These are phyloP conservation scores for Antheraea mylitta DNA, from an alignment of 1,140 invertebrate species.

Conservation along the genomic window DNA sequence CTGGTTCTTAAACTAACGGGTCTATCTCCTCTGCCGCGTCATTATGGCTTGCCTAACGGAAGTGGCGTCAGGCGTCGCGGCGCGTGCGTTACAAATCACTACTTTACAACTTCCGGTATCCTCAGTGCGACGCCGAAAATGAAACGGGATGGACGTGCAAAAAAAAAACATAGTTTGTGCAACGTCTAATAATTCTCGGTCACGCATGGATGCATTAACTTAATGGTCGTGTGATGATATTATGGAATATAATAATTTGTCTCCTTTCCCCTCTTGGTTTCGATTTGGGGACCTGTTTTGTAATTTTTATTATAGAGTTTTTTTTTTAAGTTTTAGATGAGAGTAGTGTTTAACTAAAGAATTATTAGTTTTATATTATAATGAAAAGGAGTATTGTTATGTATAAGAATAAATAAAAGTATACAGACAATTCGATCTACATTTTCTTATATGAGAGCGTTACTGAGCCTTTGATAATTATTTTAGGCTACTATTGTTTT, in stretches of 20 bases:
- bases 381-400: not conserved
- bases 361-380: not conserved
- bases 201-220: constrained; percentile 48
- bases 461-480: too few relatives aligned
- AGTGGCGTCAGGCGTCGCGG: constrained; percentile 67
- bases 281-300: constrained; percentile 7
- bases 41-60: constrained; percentile 61
- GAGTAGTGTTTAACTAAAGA: not conserved
- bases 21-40: constrained; percentile 42
- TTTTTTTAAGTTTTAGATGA: not conserved
- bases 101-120: constrained; percentile 72
- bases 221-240: constrained; percentile 68
- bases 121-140: constrained; percentile 47
- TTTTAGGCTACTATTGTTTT: too few relatives aligned
- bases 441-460: too few relatives aligned
- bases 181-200: constrained; percentile 63
- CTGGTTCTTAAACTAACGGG: not conserved
- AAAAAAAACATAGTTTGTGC: constrained; percentile 47
- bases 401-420: too few relatives aligned
- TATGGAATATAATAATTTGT: constrained; percentile 74
- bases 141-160: constrained; percentile 44
- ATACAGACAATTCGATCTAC: too few relatives aligned
- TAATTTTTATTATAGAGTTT: not conserved
- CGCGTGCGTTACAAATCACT: constrained; percentile 77
- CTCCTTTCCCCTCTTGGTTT: constrained; percentile 37